Base-by-base conservation (phyloP, 2,113 vertebrate species). In the Perca fluviatilis region DNA sequence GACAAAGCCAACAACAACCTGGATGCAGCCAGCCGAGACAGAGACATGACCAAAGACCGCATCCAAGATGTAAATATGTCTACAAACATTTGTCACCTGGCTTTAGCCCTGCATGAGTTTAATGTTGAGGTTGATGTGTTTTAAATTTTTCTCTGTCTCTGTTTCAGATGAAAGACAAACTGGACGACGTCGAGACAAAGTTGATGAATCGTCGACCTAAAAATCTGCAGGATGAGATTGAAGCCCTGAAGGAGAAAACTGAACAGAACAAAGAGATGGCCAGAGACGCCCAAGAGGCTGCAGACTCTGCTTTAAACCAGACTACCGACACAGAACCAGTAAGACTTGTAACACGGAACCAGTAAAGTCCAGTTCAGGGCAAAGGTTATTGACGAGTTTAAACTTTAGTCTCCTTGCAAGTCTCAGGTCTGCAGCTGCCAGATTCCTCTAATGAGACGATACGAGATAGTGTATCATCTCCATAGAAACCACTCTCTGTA, bases 141-240 rank as follows among this genome's bases (percentile, higher is more conserved):
- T n/a, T 13, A 19, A 47, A 46, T 8, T 14, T 18, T 49, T 61
- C 8, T 12, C 50, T 50, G 7, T 51, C 15, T 89, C 54, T 86
- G 25, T 94, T 88, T 80, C 74, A 99, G 97, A 90, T 91, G 63
- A 88, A 85, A 86, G 88, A 90, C 21, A 93, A 95, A 92, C 80
- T 93, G 80, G 90, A 91, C 5, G 68, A 87, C 57, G 86, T 84
- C 0, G 92, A 94, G 0, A 53, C 85, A 8, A 87, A 95, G 58
- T 84, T 95, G 64, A 78, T 58, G 92, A 56, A 86, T 83, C 79
- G 83, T 6, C 60, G 0, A 36, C 79, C 88, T n/a, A 88, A 86
- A 47, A 73, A 77, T 33, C 62, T 97, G 47, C 80, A 91, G 61
- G 60, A 92, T 0, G 86, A 93, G 79, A 94, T 94, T 13, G 43